Conservation (phyloP, 2,888 invertebrate genomes). For the Chrysolina americana region DNA sequence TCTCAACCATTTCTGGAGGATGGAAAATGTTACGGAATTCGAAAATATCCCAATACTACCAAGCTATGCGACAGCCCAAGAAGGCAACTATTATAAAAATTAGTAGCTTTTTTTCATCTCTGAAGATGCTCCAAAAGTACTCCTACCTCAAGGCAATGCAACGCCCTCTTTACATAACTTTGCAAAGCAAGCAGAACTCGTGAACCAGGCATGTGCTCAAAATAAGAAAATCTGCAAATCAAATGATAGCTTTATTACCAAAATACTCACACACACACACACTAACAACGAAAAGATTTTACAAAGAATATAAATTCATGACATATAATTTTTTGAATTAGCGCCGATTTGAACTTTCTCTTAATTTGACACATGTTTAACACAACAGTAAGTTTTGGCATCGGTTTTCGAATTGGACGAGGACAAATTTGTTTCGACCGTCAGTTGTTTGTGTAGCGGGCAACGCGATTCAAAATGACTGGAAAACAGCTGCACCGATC, state of each 20-base stretch:
- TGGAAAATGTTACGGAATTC: too few species aligned
- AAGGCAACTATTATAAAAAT: background rate
- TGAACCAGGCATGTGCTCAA: constrained; percentile 30
- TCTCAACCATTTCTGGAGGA: too few species aligned
- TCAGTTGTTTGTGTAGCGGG: constrained; percentile 2
- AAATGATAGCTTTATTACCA: constrained; percentile 35
- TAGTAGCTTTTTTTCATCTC: background rate
- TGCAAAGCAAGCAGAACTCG: constrained; percentile 8
- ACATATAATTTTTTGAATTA: constrained; percentile 1
- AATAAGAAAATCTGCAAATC: constrained; percentile 34
- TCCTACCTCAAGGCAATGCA: background rate
- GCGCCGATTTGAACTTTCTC: background rate
- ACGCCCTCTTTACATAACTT: background rate
- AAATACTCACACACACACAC: constrained; percentile 39
- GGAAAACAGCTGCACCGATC: constrained; percentile 26
- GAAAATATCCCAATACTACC: too few species aligned
- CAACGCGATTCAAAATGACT: constrained; percentile 5
- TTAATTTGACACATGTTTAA: constrained; percentile 23
- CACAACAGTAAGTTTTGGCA: constrained; percentile 30
- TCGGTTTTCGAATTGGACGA: constrained; percentile 15
- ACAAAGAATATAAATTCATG: constrained; percentile 6
- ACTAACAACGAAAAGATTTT: constrained; percentile 25
- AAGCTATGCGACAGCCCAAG: background rate
- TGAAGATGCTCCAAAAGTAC: background rate
- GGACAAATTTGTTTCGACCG: background rate